Evolutionary conservation across 2,797 vertebrate species (phyloP).

Genomic region (Siniperca obscura): DNA sequence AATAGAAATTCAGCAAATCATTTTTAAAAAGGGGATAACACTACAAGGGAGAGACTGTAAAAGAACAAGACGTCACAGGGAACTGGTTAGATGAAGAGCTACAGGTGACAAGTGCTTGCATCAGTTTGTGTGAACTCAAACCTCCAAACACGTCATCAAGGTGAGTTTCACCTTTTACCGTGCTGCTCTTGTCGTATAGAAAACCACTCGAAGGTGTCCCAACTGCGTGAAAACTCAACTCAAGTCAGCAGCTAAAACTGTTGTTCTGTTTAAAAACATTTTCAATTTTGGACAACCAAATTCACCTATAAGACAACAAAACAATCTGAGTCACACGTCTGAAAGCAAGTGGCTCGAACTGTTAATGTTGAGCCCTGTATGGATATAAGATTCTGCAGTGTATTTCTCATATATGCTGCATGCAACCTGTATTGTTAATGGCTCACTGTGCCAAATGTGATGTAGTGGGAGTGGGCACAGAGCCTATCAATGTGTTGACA

Average conservation of each 20-base stretch:
- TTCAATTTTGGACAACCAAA: background rate
- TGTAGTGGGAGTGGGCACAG: conserved; percentile 18
- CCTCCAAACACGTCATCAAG: background rate
- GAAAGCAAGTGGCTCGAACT: background rate
- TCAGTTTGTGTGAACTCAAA: conserved; percentile 6
- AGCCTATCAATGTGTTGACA: conserved; percentile 31
- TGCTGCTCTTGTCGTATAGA: background rate
- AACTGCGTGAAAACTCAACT: background rate
- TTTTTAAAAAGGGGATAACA: background rate
- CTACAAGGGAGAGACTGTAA: background rate
- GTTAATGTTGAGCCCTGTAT: background rate
- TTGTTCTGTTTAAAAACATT: background rate
- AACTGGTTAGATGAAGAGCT: background rate
- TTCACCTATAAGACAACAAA: background rate
- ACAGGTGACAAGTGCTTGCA: conserved; percentile 6
- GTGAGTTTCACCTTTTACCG: conserved; percentile 4
- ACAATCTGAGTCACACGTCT: background rate
- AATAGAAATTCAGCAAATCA: background rate
- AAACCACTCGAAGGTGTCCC: background rate
- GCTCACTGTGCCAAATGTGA: conserved; percentile 20
- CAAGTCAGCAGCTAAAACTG: background rate
- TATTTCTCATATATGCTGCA: background rate
- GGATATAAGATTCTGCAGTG: background rate
- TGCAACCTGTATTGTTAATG: background rate
- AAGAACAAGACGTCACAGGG: background rate